phyloP scores from a whole-genome alignment of 1,140 invertebrate genomes.

The Fragariocoptes setiger region DNA sequence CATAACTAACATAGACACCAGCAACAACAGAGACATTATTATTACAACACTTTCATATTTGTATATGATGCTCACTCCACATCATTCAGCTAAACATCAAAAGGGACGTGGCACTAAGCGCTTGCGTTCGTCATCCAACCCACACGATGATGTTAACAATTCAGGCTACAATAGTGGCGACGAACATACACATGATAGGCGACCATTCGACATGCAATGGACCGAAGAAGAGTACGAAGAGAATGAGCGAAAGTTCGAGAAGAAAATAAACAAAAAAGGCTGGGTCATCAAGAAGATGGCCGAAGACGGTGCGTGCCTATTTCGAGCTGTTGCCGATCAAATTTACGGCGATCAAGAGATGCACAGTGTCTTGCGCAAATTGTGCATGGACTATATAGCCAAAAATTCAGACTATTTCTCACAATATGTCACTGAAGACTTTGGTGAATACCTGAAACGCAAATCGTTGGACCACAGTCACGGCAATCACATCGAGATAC shows the following conservation, averaged over 20 bases:
- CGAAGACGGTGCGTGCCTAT: slow-evolving; percentile 72
- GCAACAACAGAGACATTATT: too few species aligned
- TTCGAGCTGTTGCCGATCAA: slow-evolving; percentile 65
- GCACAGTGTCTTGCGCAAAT: slow-evolving; percentile 44
- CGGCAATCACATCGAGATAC: slow-evolving; percentile 76
- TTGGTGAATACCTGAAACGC: slow-evolving; percentile 46
- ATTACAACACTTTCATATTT: too few species aligned
- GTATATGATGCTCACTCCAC: too few species aligned
- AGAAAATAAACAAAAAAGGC: slow-evolving; percentile 35
- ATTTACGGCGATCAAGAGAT: slow-evolving; percentile 76
- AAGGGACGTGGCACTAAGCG: too few species aligned
- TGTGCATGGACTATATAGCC: slow-evolving; percentile 70
- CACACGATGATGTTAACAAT: slow-evolving; percentile 12
- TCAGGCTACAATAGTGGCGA: slow-evolving; percentile 40
- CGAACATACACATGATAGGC: slow-evolving; percentile 22
- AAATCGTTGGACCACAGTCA: slow-evolving; percentile 44
- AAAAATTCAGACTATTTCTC: slow-evolving; percentile 65
- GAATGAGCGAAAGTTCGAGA: slow-evolving; percentile 33
- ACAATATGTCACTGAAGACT: slow-evolving; percentile 76
- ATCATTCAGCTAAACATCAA: too few species aligned
- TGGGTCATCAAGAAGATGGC: slow-evolving; percentile 56
- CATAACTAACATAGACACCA: too few species aligned
- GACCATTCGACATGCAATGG: background rate
- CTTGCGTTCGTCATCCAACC: too few species aligned
- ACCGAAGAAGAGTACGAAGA: slow-evolving; percentile 27